A percentile compares a stretch with the other conserved stretches of the same genome.
phyloP scores from a whole-genome alignment of 2,797 vertebrate genomes.

The Enteromius radiatus region DNA sequence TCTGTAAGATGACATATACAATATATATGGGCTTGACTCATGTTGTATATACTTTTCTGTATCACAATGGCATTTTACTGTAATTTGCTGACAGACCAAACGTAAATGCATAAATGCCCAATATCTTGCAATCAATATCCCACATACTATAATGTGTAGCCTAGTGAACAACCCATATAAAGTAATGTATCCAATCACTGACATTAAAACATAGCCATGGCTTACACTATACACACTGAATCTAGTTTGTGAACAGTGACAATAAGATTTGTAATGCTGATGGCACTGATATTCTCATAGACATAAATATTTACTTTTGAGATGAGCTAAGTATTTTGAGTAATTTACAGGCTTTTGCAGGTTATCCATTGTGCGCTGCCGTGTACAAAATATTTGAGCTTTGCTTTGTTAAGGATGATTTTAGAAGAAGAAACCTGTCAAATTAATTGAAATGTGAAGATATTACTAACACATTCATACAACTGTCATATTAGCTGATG shows the following conservation, averaged over 20 bases:
- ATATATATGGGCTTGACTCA: too few species aligned
- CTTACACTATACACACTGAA: background rate
- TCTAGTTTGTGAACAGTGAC: background rate
- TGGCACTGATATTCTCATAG: background rate
- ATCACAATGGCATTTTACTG: background rate
- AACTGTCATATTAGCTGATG: too few species aligned
- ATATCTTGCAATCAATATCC: background rate
- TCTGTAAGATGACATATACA: too few species aligned
- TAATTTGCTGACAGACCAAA: background rate
- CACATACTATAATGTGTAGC: background rate
- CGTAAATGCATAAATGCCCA: background rate
- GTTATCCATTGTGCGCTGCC: background rate
- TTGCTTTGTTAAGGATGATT: background rate
- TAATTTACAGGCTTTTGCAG: background rate
- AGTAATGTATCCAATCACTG: background rate
- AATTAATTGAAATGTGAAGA: background rate
- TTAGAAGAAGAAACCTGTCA: background rate
- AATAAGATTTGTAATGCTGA: background rate
- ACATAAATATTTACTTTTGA: background rate
- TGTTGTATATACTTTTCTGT: background rate
- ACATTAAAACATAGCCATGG: background rate
- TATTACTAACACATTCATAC: background rate
- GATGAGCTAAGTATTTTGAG: background rate
- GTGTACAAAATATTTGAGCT: background rate
- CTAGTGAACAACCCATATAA: background rate